A percentile compares a stretch with the other conserved stretches of the same genome.
phyloP scores from a whole-genome alignment of 2,113 vertebrate genomes.

The Pantherophis guttatus region DNA sequence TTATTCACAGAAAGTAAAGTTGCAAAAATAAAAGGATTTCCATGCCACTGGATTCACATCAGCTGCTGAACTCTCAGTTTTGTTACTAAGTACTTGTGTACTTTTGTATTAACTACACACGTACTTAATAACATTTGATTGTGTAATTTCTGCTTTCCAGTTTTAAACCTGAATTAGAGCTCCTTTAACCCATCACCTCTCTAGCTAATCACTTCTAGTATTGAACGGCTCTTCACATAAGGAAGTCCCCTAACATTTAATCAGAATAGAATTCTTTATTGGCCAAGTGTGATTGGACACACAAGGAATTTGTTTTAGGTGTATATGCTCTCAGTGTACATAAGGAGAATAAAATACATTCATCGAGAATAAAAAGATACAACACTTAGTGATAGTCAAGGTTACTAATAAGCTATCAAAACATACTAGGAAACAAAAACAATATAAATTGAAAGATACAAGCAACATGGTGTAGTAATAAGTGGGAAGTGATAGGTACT shows the following conservation, averaged over 20 bases:
- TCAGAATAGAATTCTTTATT: neutral
- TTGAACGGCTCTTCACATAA: neutral
- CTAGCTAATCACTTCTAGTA: neutral
- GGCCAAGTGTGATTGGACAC: too few species aligned
- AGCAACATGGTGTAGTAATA: too few species aligned
- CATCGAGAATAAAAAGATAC: too few species aligned
- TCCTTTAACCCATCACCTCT: neutral
- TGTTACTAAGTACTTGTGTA: neutral
- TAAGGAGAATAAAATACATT: too few species aligned
- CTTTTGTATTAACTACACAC: neutral
- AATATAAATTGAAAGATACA: too few species aligned
- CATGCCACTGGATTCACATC: neutral
- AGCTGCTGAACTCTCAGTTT: neutral
- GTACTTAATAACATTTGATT: neutral
- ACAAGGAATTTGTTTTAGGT: too few species aligned
- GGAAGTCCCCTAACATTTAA: neutral
- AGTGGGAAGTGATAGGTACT: too few species aligned
- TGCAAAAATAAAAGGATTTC: neutral
- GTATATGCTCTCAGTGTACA: too few species aligned
- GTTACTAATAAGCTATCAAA: too few species aligned
- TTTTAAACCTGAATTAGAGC: neutral
- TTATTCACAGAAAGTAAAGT: neutral
- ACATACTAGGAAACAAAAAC: too few species aligned
- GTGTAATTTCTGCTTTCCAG: neutral
- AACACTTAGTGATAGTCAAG: too few species aligned